Evolutionary conservation across 2,797 vertebrate species (phyloP), one percentile per base, ranked within the genome.

Genomic region (Mallotus villosus): DNA sequence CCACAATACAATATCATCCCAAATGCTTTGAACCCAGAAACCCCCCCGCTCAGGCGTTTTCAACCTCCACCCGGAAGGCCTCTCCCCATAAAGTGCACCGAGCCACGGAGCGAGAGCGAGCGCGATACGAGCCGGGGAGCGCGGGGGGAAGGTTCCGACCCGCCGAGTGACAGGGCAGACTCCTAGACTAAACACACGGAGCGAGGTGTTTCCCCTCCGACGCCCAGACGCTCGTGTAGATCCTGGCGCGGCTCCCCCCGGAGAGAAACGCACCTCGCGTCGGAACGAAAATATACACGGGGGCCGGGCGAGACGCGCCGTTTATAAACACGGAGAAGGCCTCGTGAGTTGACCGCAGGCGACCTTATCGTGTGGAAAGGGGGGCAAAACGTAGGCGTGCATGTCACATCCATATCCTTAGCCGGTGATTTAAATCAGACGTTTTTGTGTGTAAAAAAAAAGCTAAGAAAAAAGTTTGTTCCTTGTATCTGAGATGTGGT

Each of bases 161-260:
- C 77, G 67, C 74, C 70, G 79, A 77, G 75, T 64, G 82, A 88
- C 79, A 84, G 77, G 51, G 72, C 68, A 80, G 76, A 76, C 75
- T 25, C 64, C 37, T 73, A 91, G 84, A 89, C 89, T 87, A 89
- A 91, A 92, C 88, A 89, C 14, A n/a, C n/a, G n/a, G 57, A 63
- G 55, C 58, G 63, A 68, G 63, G 32, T 77, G 83, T 82, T 85
- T 86, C 84, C 75, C 78, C 74, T 77, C 73, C 69, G 57, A 65
- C 41, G 61, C 76, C 76, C 62, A 64, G 58, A 81, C 70, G 68
- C 67, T 78, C 74, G 69, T 74, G 80, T 76, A 73, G 70, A 76
- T 84, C 78, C 75, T 87, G 89, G 83, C 82, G 76, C 22, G 72
- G 70, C 63, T 21, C 32, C 55, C 41, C 22, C 68, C 59, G 66